Conservation (phyloP, 2,888 invertebrate genomes). For the Mesorhabditis sp. region DNA sequence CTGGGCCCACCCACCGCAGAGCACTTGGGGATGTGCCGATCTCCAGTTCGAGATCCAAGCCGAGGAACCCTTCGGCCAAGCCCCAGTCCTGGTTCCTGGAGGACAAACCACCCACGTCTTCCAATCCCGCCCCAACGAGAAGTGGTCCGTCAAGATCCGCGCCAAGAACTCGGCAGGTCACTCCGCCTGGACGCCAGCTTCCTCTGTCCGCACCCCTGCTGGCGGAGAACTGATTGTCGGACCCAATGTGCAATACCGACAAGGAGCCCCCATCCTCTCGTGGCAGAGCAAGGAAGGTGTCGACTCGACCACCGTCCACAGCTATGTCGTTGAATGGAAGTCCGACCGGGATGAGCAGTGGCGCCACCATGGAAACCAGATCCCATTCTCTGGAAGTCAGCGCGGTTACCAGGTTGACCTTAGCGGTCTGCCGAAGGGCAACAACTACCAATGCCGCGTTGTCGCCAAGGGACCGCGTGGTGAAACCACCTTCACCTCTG, state of each 20-base stretch:
- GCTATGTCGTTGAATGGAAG: constrained; percentile 53
- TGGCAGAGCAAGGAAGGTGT: constrained; percentile 51
- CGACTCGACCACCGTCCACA: constrained; percentile 20
- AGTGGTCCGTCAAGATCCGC: constrained; percentile 50
- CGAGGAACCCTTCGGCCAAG: constrained; percentile 49
- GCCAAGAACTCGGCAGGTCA: constrained; percentile 54
- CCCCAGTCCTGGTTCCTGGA: constrained; percentile 44
- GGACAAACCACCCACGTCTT: constrained; percentile 54
- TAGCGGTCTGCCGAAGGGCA: constrained; percentile 50
- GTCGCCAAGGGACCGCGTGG: constrained; percentile 46
- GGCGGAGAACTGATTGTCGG: constrained; percentile 55
- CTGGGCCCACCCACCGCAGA: constrained; percentile 41
- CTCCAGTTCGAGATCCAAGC: constrained; percentile 44
- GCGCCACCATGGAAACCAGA: constrained; percentile 44
- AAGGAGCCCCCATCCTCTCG: constrained; percentile 47
- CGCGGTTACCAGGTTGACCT: constrained; percentile 54
- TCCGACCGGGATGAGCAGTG: constrained; percentile 42
- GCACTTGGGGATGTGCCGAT: constrained; percentile 49
- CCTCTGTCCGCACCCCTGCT: constrained; percentile 41
- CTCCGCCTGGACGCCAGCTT: constrained; percentile 50
- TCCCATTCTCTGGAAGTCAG: constrained; percentile 54
- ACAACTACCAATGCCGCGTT: constrained; percentile 35
- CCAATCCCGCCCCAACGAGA: constrained; percentile 48
- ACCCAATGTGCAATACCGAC: constrained; percentile 46
- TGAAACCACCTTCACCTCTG: constrained; percentile 49